Evolutionary conservation across 2,888 invertebrate genomes (phyloP).

Genomic region (Arrhopalites spinosus): DNA sequence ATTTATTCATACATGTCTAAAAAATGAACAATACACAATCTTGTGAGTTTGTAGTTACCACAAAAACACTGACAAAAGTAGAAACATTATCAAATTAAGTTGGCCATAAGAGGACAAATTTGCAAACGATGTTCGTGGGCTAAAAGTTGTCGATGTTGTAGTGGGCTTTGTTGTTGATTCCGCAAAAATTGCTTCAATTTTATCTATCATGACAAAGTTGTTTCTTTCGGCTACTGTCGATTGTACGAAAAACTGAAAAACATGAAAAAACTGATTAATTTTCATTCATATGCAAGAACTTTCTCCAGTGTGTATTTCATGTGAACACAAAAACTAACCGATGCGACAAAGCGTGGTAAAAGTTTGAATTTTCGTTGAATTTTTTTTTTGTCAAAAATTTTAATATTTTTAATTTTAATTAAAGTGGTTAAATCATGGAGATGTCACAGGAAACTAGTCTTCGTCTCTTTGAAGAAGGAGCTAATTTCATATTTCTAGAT

Average conservation of each 20-base stretch:
- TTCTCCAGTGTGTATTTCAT: too few species aligned
- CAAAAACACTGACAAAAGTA: too few species aligned
- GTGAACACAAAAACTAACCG: too few species aligned
- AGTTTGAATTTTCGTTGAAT: too few species aligned
- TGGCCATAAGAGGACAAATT: too few species aligned
- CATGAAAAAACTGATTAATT: background rate
- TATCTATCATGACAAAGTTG: slow-evolving; percentile 25
- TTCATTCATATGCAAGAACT: too few species aligned
- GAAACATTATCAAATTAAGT: too few species aligned
- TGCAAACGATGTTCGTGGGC: background rate
- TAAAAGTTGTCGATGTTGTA: background rate
- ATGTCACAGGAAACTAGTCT: slow-evolving; percentile 79
- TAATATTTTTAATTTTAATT: background rate
- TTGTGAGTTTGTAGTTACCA: too few species aligned
- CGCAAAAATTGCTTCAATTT: background rate
- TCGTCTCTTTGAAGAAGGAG: slow-evolving; percentile 78
- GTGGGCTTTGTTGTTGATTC: slow-evolving; percentile 15
- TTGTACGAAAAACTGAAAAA: slow-evolving; percentile 22
- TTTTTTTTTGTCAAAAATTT: background rate
- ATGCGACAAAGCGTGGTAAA: too few species aligned
- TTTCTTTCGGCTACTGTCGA: background rate
- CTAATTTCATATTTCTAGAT: slow-evolving; percentile 78
- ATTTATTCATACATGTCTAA: too few species aligned
- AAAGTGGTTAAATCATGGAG: slow-evolving; percentile 57
- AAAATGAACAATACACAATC: too few species aligned